These are phyloP conservation scores for Gorsachius goisagi DNA, from an alignment of 2,113 vertebrate species.

Conservation along the genomic window DNA sequence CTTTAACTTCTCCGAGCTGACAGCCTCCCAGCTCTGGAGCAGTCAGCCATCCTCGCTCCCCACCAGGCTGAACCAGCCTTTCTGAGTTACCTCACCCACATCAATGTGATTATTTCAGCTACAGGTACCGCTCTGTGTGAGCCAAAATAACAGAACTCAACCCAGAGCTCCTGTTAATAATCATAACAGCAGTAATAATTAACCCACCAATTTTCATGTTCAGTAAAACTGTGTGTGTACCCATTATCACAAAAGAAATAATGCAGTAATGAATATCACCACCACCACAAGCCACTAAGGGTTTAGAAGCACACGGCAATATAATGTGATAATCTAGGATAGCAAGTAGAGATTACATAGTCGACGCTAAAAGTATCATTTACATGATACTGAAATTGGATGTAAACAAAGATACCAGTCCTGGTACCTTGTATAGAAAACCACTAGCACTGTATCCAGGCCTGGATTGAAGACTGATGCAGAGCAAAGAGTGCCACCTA, in stretches of 20 bases:
- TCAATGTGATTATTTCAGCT: background rate
- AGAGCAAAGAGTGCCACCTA: conserved; percentile 59
- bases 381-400: background rate
- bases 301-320: background rate
- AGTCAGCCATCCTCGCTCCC: background rate
- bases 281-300: background rate
- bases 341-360: background rate
- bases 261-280: background rate
- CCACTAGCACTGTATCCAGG: background rate
- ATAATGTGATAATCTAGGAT: background rate
- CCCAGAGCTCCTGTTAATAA: background rate
- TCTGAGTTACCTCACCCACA: background rate
- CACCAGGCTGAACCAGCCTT: background rate
- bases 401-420: background rate
- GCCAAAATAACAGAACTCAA: background rate
- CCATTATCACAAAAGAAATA: background rate
- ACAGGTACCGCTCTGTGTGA: background rate
- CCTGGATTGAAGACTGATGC: background rate
- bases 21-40: background rate
- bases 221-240: background rate
- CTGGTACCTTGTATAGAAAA: background rate
- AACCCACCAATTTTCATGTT: background rate
- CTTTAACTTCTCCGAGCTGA: background rate
- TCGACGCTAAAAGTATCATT: background rate
- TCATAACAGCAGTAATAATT: background rate